Conservation (phyloP, 1,140 invertebrate species). For the Macrobrachium rosenbergii region DNA sequence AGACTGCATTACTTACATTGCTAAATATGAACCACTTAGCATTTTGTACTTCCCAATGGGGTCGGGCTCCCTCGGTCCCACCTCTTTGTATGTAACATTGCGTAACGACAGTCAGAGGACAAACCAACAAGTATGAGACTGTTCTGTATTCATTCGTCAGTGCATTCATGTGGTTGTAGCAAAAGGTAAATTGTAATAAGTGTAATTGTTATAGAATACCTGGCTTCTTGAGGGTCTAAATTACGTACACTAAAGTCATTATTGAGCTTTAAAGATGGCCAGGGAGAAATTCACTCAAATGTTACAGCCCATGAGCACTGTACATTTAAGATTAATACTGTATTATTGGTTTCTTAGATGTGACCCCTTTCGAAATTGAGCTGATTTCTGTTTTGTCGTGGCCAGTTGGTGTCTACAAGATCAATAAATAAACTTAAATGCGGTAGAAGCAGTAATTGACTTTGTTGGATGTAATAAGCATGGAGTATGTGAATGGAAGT, state of each 20-base stretch:
- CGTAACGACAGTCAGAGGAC: conserved; percentile 58
- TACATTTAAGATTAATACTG: conserved; percentile 63
- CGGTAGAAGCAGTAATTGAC: conserved; percentile 53
- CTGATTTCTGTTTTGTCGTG: conserved; percentile 65
- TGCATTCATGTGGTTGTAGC: conserved; percentile 57
- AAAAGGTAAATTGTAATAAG: conserved; percentile 26
- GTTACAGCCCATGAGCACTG: conserved; percentile 57
- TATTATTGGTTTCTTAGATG: conserved; percentile 65
- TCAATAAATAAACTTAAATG: conserved; percentile 53
- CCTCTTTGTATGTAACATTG: conserved; percentile 63
- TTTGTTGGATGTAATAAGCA: conserved; percentile 61
- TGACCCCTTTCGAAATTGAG: conserved; percentile 60
- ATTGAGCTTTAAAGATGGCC: background rate
- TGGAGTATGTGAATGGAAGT: conserved; percentile 36
- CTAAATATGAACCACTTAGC: conserved; percentile 62
- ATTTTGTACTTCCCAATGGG: conserved; percentile 64
- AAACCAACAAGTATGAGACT: conserved; percentile 62
- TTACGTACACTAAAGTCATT: background rate
- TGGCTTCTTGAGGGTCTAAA: conserved; percentile 5
- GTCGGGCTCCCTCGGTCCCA: conserved; percentile 60
- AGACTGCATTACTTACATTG: conserved; percentile 61
- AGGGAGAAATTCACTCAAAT: conserved; percentile 7
- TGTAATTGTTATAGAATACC: background rate
- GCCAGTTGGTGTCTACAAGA: conserved; percentile 64
- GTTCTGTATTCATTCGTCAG: conserved; percentile 59